phyloP scores from a whole-genome alignment of 1,140 invertebrate genomes.

The Helicoverpa zea region DNA sequence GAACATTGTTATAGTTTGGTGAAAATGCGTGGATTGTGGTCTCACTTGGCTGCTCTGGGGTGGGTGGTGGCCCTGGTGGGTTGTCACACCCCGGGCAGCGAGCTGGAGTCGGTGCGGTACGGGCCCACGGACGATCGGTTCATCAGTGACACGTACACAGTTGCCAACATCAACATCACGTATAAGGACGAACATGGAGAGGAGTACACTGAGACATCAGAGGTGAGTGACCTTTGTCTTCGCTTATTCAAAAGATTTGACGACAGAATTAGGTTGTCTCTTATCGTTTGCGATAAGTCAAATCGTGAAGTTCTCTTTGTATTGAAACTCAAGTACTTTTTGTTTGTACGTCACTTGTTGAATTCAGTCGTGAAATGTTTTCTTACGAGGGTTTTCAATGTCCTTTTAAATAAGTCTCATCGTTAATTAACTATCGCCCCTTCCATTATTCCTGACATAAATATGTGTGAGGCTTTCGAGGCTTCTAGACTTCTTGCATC shows the following conservation, averaged over 20 bases:
- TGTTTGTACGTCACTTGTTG: no score
- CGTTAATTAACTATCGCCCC: no score
- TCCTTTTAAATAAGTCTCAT: no score
- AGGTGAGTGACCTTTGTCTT: conserved; percentile 66
- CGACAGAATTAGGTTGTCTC: background rate
- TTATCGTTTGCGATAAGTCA: no score
- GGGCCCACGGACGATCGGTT: conserved; percentile 72
- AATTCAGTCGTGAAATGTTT: no score
- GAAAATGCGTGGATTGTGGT: conserved; percentile 79
- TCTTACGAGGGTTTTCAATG: no score
- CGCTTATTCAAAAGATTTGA: background rate
- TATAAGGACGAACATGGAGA: conserved; percentile 79
- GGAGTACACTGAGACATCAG: conserved; percentile 75
- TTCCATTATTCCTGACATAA: no score
- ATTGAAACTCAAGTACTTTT: no score
- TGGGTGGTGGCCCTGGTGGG: conserved; percentile 73
- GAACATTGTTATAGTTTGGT: conserved; percentile 61
- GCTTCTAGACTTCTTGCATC: no score
- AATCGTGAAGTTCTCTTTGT: no score
- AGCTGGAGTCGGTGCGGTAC: conserved; percentile 75
- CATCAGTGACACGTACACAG: conserved; percentile 72
- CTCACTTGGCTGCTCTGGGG: conserved; percentile 69
- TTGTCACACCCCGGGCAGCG: conserved; percentile 73
- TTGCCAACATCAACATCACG: conserved; percentile 79
- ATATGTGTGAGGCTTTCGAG: no score